phyloP scores from a whole-genome alignment of 2,113 vertebrate genomes.

The Xiphias gladius region DNA sequence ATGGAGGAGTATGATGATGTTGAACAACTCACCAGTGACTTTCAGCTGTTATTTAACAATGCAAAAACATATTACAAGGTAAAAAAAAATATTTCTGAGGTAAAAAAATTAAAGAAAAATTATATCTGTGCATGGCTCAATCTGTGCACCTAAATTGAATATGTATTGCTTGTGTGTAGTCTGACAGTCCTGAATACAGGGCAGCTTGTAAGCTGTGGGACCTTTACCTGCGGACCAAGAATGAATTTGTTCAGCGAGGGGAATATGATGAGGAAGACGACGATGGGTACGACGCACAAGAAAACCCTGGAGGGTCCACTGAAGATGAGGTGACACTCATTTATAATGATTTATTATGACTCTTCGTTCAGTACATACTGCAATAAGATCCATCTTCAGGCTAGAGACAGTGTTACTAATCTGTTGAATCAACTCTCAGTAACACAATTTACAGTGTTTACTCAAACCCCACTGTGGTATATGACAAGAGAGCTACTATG shows the following conservation, averaged over 20 bases:
- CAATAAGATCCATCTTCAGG: neutral
- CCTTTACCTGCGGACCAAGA: constrained; percentile 95
- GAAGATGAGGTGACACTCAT: constrained; percentile 89
- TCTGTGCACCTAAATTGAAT: neutral
- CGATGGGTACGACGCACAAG: constrained; percentile 90
- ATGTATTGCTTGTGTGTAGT: constrained; percentile 76
- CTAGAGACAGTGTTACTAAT: neutral
- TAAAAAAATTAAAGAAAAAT: neutral
- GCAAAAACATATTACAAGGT: constrained; percentile 99
- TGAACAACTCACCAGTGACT: constrained; percentile 93
- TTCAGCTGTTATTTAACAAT: constrained; percentile 97
- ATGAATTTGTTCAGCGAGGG: constrained; percentile 97
- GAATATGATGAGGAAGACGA: constrained; percentile 96
- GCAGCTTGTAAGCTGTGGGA: constrained; percentile 98
- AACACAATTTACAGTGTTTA: neutral
- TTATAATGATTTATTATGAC: neutral
- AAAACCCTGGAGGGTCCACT: constrained; percentile 87
- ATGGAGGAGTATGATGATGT: constrained; percentile 99
- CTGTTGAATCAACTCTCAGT: neutral
- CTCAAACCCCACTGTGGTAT: neutral
- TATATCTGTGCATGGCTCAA: neutral
- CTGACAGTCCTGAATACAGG: constrained; percentile 94
- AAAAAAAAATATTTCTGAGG: neutral
- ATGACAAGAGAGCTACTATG: too few species aligned
- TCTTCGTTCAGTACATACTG: neutral